Evolutionary conservation across 1,140 invertebrate species (phyloP), one percentile per base, ranked within the genome.

Genomic region (Cydia strobilella): DNA sequence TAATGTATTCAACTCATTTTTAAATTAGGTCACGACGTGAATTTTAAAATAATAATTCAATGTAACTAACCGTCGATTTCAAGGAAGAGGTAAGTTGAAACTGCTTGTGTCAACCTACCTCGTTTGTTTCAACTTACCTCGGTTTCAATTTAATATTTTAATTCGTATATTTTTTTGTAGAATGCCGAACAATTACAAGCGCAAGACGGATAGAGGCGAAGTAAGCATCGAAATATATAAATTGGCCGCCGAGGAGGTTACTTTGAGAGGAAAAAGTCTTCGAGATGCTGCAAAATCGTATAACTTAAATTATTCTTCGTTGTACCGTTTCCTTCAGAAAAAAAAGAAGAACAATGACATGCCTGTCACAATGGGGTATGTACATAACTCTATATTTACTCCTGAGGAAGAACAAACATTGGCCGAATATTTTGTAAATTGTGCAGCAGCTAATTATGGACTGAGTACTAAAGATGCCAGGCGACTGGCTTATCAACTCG

Each of bases 191-290:
- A 27, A 12, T 72, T 76, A 79, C 51, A 72, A 42, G 54, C 45
- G 66, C 23, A 74, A 78, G 42, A 80, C 76, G 7, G 13, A 48
- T 15, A 76, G 77, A 69, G 78, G 80, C 10, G 78, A 72, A 62
- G 72, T 74, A 23, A 78, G 78, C 77, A 12, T 42, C 72, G 80
- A 82, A 66, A 79, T 81, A 54, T 79, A 79, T 18, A 74, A 81
- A 10, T 54, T 81, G 3, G 76, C 77, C 18, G 73, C 71, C 45
- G 77, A 79, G 77, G 76, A 81, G 39, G 77, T 81, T 1, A 79
- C 66, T 1, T 72, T 81, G 1, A 66, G 76, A 54, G 66, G 69
- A 69, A 9, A 79, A 77, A 79, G 74, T 77, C 75, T 73, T 39
- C 39, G 78, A 42, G 27, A 77, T 72, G 77, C 77, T 3, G 77